Base-by-base conservation (phyloP, 2,888 invertebrate species). In the Anarsia innoxiella region DNA sequence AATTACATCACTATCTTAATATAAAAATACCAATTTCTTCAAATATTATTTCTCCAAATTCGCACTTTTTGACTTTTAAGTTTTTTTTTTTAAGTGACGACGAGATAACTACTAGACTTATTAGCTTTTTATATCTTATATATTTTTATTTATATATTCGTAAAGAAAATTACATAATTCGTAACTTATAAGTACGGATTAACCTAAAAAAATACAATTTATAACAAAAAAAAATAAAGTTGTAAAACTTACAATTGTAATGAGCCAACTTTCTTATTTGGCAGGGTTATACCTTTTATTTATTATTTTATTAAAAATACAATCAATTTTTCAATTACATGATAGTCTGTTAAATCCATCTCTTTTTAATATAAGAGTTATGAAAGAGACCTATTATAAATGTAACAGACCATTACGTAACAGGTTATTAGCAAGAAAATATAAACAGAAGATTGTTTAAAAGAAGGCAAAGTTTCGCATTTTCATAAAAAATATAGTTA, bases 1-100 rank as follows among this genome's bases (percentile, higher is more conserved):
- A 62, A 59, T 59, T 59, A 59, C 58, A 51, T 60, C n/a, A 3
- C 61, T 62, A 64, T 58, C 62, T 65, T 67, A 63, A 66, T 83
- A 83, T 66, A 83, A 83, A 83, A 83, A 83, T 83, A 83, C 78
- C 60, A 68, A 59, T 56, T 64, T 66, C 55, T 59, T 54, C 58
- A 41, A 72, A 74, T 70, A 71, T 71, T 67, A 61, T 65, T 68
- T 59, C n/a, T n/a, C 58, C 67, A 71, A 77, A 73, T 72, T 73
- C 70, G 64, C 63, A 64, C 64, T 70, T 72, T 70, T 64, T 59
- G 64, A 60, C 52, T 68, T 59, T 63, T 52, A 47, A 48, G 45
- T 53, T 41, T 59, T 59, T 59, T 56, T 19, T 19, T n/a, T n/a
- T n/a, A 44, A 59, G 49, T 59, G n/a, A n/a, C n/a, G n/a, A n/a